Conservation (phyloP, 53 echinoderm and acorn worm species). For the Patiria pectinifera region DNA sequence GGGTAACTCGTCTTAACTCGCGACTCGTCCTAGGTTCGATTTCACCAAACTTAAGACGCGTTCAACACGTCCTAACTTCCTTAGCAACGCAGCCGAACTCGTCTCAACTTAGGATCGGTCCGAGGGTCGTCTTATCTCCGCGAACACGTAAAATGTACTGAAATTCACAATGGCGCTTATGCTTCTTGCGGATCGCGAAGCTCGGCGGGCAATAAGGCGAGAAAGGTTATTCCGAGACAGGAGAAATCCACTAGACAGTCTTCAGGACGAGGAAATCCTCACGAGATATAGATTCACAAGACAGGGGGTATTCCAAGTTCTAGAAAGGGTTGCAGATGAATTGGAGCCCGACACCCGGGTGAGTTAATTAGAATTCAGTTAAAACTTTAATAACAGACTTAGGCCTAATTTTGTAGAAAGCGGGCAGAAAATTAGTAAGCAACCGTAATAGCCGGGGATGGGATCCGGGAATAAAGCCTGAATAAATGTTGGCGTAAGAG, state of each 20-base stretch:
- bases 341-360: slow-evolving; percentile 8
- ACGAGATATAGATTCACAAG: neutral
- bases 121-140: neutral
- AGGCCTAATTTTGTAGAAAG: neutral
- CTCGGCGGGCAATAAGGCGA: slow-evolving; percentile 3
- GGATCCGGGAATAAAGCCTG: neutral
- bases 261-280: neutral
- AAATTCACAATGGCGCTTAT: slow-evolving; percentile 3
- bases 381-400: too few species aligned
- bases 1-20: too few species aligned
- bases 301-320: neutral
- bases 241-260: slow-evolving; percentile 2
- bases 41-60: too few species aligned
- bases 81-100: too few species aligned
- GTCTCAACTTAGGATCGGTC: neutral
- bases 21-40: too few species aligned
- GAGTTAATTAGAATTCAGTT: neutral
- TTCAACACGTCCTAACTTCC: too few species aligned
- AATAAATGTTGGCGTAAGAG: neutral
- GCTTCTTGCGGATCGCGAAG: slow-evolving; percentile 14
- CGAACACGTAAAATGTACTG: neutral
- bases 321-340: slow-evolving; percentile 23
- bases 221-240: slow-evolving; percentile 23
- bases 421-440: neutral
- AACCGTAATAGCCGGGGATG: neutral